Evolutionary conservation across 2,888 invertebrate species (phyloP), one percentile per base, ranked within the genome.

Genomic region (Epistrophe eligans): DNA sequence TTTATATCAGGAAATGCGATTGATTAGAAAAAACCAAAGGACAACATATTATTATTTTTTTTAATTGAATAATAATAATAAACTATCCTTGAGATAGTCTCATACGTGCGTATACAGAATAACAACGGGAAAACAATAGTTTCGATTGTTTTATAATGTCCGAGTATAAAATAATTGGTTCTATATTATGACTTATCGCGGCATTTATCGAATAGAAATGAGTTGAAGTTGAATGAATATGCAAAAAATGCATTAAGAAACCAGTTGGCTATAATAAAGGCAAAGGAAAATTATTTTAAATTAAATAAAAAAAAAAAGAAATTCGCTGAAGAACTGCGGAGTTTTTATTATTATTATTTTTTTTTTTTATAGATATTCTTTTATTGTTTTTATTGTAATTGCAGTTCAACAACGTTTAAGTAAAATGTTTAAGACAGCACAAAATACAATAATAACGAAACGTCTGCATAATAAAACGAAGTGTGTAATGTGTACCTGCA

Each of bases 121-220:
- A 17, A 58, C 60, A 73, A 60, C 52, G 50, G 67, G 15, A 58
- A 28, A 62, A 84, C 72, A 83, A 77, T 67, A 28, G n/a, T 24
- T 35, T 60, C 40, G 4, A 83, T 79, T 67, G 79, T 74, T 66
- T 79, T 52, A 74, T 24, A 24, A 62, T 67, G 32, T 24, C 11
- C 35, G 40, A 79, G 15, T 35, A n/a, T n/a, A 74, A 35, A 8
- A 60, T 32, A 62, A 62, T 62, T 62, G 24, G 58, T 60, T 55
- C 15, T 32, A 9, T 45, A 73, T 24, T 24, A 24, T 67, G 74
- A 72, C 58, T 62, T 71, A 62, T 81, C 72, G 72, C 28, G 43
- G 7, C 71, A 80, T 58, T 58, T 32, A 76, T 76, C 45, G 80
- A 79, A 76, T 84, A 66, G 7, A 64, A 84, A 80, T 84, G 66